A percentile compares a stretch with the other conserved stretches of the same genome.
phyloP scores from a whole-genome alignment of 2,888 invertebrate genomes.

The Lasioglossum calceatum region DNA sequence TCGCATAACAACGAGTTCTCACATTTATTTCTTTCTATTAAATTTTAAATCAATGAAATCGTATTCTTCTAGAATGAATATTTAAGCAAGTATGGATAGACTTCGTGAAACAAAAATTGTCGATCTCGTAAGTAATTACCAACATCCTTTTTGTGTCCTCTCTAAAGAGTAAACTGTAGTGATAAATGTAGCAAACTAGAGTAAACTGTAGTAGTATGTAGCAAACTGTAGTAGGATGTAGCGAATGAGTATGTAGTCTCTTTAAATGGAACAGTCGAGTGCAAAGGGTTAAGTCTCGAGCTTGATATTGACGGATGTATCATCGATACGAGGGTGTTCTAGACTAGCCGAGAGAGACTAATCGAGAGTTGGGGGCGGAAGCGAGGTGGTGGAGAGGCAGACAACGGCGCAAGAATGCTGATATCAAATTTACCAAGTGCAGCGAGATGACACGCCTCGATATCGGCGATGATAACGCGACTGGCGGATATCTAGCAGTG shows the following conservation, averaged over 20 bases:
- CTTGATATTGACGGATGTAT: not conserved
- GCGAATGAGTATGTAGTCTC: not conserved
- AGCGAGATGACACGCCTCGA: constrained; percentile 17
- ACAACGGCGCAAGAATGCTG: constrained; percentile 6
- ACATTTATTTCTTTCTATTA: too few relatives aligned
- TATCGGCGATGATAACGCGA: not conserved
- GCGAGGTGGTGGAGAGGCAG: not conserved
- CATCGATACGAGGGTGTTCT: not conserved
- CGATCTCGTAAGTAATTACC: not conserved
- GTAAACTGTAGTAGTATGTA: too few relatives aligned
- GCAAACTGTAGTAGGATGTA: too few relatives aligned
- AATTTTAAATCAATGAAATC: too few relatives aligned
- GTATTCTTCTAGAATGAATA: too few relatives aligned
- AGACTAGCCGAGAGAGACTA: not conserved
- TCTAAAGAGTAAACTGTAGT: not conserved
- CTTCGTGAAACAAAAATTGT: too few relatives aligned
- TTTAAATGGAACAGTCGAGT: not conserved
- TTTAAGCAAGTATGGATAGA: too few relatives aligned
- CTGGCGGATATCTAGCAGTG: constrained; percentile 53
- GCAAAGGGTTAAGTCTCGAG: not conserved
- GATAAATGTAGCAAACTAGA: not conserved
- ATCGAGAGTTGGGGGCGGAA: not conserved
- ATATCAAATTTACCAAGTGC: constrained; percentile 32
- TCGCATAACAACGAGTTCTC: not conserved
- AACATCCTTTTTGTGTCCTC: not conserved